Conservation (phyloP, 2,113 vertebrate genomes). For the Chelonoidis abingdonii region DNA sequence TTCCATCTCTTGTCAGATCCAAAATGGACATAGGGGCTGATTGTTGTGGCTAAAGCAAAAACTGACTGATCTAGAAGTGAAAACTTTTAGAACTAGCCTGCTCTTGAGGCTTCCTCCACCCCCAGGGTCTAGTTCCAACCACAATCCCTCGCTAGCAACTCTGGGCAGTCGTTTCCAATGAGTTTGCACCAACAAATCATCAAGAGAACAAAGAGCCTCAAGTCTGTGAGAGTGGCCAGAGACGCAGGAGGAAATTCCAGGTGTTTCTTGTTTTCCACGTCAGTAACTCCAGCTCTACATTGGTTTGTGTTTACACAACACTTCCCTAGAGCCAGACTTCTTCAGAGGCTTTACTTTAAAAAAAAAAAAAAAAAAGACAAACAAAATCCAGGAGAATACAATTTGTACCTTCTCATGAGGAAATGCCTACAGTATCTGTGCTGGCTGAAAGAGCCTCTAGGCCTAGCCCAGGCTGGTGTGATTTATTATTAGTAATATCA, state of each 20-base stretch:
- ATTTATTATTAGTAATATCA: not conserved
- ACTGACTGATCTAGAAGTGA: not conserved
- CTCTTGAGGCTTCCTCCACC: not conserved
- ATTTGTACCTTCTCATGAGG: not conserved
- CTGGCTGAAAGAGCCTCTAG: not conserved
- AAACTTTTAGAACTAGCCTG: slow-evolving; percentile 8
- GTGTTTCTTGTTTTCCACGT: slow-evolving; percentile 42
- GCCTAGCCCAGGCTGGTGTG: not conserved
- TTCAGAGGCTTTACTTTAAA: not conserved
- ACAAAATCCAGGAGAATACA: not conserved
- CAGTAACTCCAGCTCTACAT: slow-evolving; percentile 1
- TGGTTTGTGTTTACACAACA: not conserved
- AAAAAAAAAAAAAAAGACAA: not conserved
- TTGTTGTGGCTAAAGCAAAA: not conserved
- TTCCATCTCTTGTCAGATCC: not conserved
- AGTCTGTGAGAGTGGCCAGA: not conserved
- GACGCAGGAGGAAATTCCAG: slow-evolving; percentile 43
- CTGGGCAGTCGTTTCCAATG: slow-evolving; percentile 53
- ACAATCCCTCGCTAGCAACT: not conserved
- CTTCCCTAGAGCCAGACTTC: slow-evolving; percentile 4
- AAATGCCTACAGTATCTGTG: not conserved
- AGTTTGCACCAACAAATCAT: not conserved
- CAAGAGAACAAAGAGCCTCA: slow-evolving; percentile 26
- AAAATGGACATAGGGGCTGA: not conserved
- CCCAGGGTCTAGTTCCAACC: not conserved